A percentile compares a stretch with the other conserved stretches of the same genome.
Conservation (phyloP, 2,797 vertebrate genomes). For the Halcyon leucocephala region DNA sequence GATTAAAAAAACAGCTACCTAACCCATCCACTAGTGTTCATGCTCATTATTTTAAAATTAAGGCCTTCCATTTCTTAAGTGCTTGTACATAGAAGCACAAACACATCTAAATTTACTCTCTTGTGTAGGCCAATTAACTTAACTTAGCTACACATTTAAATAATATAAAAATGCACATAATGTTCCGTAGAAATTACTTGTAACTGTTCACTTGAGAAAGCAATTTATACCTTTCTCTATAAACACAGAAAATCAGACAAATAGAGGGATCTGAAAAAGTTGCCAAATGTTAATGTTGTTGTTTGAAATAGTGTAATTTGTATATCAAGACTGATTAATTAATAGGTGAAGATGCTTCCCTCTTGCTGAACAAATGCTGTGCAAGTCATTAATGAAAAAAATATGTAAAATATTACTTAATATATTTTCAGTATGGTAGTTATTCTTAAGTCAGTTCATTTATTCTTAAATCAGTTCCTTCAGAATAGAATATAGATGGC, state of each 20-base stretch:
- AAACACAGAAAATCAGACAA: neutral
- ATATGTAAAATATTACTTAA: neutral
- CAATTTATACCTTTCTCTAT: neutral
- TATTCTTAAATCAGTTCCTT: neutral
- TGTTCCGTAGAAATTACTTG: neutral
- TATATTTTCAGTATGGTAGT: neutral
- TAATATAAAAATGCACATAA: conserved; percentile 23
- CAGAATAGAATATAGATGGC: neutral
- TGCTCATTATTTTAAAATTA: conserved; percentile 33
- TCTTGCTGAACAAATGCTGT: neutral
- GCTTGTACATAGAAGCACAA: neutral
- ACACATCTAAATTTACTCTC: conserved; percentile 15
- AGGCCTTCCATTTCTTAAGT: neutral
- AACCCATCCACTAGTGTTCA: neutral
- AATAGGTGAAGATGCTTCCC: neutral
- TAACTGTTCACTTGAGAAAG: neutral
- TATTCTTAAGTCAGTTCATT: neutral
- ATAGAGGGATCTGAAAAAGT: neutral
- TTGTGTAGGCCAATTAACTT: conserved; percentile 24
- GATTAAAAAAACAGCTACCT: neutral
- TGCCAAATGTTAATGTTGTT: neutral
- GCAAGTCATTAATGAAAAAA: neutral
- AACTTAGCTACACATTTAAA: neutral
- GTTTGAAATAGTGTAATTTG: neutral
- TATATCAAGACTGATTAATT: neutral